Evolutionary conservation across 2,888 invertebrate genomes (phyloP), one percentile per base, ranked within the genome.

Genomic region (Phortica magna): DNA sequence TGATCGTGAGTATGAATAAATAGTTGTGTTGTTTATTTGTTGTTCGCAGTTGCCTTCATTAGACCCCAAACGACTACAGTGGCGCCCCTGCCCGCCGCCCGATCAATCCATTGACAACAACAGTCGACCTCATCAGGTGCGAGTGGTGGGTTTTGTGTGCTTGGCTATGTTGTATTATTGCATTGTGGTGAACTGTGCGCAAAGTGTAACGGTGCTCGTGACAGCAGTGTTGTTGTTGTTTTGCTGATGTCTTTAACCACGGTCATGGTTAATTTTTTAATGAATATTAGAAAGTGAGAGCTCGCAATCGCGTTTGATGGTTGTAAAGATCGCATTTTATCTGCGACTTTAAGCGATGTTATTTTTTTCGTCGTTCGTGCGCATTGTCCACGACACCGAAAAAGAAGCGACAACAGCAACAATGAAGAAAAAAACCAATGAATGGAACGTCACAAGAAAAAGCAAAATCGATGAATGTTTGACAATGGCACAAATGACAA

Each of bases 261-360:
- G 75, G 71, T 71, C 75, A 75, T 71, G 75, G 71, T 71, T 75
- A 71, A 57, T 57, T 39, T 70, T 53, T 53, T 64, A 70, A 70
- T 64, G 64, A 75, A 75, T 75, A 85, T 85, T 85, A 86, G 85
- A 86, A 86, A 86, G 85, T 87, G 67, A 55, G 65, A 41, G 74
- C 39, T 7, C 22, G 22, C 61, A 22, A 10, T 7, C 22, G 19
- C 10, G 17, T 65, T 17, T 64, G 73, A 22, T 10, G 9, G 53
- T 71, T 53, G 70, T 53, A 55, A 71, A 22, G 22, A 55, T 55
- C 9, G 31, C 5, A 31, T 31, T 31, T 31, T 31, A 31, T 31
- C 31, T 31, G 5, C 31, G 31, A 31, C 31, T 31, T 31, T 31
- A 31, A 31, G 31, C 31, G 1, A 31, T 31, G 53, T 55, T 55